Evolutionary conservation across 92 coral and sea anemone genomes (phyloP).

Genomic region (Phymanthus crucifer): DNA sequence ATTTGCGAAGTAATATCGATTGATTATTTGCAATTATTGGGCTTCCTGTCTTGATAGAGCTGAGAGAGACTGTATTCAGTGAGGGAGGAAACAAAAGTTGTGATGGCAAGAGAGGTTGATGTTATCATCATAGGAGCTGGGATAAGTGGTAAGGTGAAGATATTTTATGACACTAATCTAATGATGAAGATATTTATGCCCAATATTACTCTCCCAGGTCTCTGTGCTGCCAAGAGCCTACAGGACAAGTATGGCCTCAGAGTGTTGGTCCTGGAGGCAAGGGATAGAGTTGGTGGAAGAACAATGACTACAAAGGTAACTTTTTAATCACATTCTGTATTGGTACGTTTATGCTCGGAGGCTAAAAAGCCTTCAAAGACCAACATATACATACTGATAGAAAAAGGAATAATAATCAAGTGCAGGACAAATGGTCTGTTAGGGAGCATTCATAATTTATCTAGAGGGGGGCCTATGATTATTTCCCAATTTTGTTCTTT

Average conservation of each 20-base stretch:
- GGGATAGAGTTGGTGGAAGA: slow-evolving; percentile 81
- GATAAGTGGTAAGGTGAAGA: slow-evolving; percentile 47
- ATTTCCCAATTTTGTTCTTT: too few species aligned
- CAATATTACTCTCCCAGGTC: slow-evolving; percentile 34
- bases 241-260: slow-evolving; percentile 45
- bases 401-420: too few species aligned
- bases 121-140: slow-evolving; percentile 70
- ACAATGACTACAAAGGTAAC: slow-evolving; percentile 56
- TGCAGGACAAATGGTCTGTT: too few species aligned
- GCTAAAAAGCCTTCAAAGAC: too few species aligned
- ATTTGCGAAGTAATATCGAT: background rate
- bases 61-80: background rate
- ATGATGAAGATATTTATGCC: background rate
- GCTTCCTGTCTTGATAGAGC: background rate
- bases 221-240: slow-evolving; percentile 64
- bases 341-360: too few species aligned
- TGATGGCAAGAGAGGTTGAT: slow-evolving; percentile 15
- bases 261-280: slow-evolving; percentile 65
- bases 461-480: too few species aligned
- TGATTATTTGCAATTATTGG: background rate
- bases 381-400: too few species aligned
- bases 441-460: too few species aligned
- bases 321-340: too few species aligned
- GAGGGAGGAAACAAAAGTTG: background rate
- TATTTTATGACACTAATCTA: background rate